Conservation (phyloP, 2,113 vertebrate genomes). For the Oenanthe oenanthe region DNA sequence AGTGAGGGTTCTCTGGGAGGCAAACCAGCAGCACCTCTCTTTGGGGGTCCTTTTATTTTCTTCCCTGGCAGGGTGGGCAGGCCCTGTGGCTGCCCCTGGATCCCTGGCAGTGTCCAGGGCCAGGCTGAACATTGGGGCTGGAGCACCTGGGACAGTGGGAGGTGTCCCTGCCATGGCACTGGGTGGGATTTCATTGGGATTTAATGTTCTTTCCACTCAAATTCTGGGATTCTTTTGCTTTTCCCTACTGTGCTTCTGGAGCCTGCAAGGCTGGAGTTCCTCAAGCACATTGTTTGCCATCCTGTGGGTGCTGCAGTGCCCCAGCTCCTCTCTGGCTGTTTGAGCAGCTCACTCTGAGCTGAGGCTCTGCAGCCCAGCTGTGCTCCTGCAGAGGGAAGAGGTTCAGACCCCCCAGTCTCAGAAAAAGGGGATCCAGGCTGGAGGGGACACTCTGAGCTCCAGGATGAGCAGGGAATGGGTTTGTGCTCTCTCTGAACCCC, state of each 20-base stretch:
- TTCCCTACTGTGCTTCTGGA: not conserved
- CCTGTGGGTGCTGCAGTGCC: not conserved
- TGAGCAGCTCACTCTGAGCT: accelerated
- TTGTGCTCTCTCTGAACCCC: not conserved
- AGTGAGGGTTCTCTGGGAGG: not conserved
- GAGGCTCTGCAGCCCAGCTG: not conserved
- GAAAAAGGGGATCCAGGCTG: not conserved
- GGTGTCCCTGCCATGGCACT: not conserved
- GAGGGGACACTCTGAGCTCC: not conserved
- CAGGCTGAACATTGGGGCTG: not conserved
- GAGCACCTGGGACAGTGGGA: not conserved
- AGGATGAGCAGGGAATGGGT: not conserved
- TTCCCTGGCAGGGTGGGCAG: not conserved
- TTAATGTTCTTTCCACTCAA: not conserved
- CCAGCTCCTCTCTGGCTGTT: not conserved
- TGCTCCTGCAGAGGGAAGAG: accelerated
- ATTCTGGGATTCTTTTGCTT: not conserved
- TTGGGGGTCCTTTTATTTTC: accelerated
- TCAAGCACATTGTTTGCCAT: accelerated
- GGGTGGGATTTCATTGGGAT: not conserved
- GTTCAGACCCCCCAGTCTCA: not conserved
- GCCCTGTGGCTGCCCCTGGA: not conserved
- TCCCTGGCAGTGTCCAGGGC: not conserved
- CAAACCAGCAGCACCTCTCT: not conserved
- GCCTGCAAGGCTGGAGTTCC: not conserved